Percentiles rank a stretch among this genome's conserved stretches.
These are phyloP conservation scores for Diarsia rubi DNA, from an alignment of 2,888 invertebrate species.

Conservation along the genomic window DNA sequence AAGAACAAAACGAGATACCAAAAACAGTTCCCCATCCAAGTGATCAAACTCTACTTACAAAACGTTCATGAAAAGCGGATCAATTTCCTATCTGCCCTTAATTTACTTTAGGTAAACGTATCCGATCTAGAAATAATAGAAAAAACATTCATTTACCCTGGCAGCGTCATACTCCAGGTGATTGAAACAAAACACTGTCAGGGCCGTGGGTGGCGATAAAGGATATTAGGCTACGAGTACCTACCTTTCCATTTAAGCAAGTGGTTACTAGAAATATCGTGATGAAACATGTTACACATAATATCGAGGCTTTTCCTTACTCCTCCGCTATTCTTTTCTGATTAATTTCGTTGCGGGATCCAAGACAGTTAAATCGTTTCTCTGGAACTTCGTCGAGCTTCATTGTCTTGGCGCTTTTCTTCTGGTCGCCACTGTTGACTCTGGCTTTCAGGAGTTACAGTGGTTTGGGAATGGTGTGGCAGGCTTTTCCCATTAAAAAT, in stretches of 20 bases:
- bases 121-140: slow-evolving; percentile 36
- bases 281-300: background rate
- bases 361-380: no score
- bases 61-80: background rate
- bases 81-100: slow-evolving; percentile 17
- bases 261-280: background rate
- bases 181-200: slow-evolving; percentile 45
- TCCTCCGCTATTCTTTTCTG: no score
- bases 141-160: slow-evolving; percentile 19
- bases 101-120: slow-evolving; percentile 18
- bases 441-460: no score
- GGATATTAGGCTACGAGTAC: background rate
- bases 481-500: no score
- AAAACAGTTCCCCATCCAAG: background rate
- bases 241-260: background rate
- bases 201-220: background rate
- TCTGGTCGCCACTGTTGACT: no score
- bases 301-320: no score
- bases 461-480: no score
- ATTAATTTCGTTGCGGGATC: no score
- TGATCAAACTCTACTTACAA: slow-evolving; percentile 15
- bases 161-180: background rate
- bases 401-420: no score
- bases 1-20: background rate
- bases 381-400: no score